Evolutionary conservation across 2,888 invertebrate species (phyloP).

Genomic region (Agrotis clavis): DNA sequence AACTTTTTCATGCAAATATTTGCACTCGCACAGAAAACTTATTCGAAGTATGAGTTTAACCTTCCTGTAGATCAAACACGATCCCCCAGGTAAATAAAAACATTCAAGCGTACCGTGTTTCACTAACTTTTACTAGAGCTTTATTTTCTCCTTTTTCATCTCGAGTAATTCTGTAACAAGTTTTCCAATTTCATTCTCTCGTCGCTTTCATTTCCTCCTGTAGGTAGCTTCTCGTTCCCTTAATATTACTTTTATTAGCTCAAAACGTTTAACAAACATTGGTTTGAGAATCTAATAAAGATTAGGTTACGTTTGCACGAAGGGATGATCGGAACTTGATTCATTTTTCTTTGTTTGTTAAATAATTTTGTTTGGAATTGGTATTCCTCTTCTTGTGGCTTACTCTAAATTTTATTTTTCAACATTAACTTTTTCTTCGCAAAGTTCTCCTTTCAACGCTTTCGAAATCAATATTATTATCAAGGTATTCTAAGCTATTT

Average conservation of each 20-base stretch:
- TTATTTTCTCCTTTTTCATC: conserved; percentile 87
- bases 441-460: neutral
- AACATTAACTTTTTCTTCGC: neutral
- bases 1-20: conserved; percentile 39
- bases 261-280: conserved; percentile 90
- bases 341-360: conserved; percentile 41
- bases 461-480: neutral
- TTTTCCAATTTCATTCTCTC: conserved; percentile 91
- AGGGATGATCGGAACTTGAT: conserved; percentile 68
- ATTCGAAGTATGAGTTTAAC: conserved; percentile 31
- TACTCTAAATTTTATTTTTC: neutral
- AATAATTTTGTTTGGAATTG: conserved; percentile 30
- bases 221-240: conserved; percentile 81
- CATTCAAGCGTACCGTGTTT: conserved; percentile 70
- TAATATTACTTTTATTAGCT: conserved; percentile 90
- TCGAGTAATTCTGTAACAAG: conserved; percentile 89
- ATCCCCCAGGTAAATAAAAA: conserved; percentile 72
- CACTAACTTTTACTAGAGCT: conserved; percentile 82
- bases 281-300: conserved; percentile 86
- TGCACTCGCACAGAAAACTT: conserved; percentile 16
- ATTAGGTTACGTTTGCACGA: conserved; percentile 81
- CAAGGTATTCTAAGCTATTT: neutral
- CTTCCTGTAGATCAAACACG: conserved; percentile 63
- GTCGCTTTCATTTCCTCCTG: conserved; percentile 89
- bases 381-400: conserved; percentile 24